phyloP scores from a whole-genome alignment of 1,140 invertebrate genomes.

The Drosophila lowei region DNA sequence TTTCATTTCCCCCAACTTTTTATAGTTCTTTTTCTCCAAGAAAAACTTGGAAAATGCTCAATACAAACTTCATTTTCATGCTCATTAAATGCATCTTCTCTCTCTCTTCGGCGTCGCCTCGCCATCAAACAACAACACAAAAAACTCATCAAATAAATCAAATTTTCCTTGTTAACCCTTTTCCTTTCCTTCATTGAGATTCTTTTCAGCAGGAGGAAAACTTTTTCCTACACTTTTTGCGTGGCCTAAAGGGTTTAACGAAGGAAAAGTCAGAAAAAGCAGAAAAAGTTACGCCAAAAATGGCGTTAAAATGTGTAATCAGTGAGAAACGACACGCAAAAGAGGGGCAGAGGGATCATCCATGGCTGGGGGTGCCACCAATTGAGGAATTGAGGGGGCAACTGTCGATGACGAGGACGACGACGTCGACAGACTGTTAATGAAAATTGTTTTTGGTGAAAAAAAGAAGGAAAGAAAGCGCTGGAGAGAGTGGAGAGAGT shows the following conservation, averaged over 20 bases:
- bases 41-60: slow-evolving; percentile 5
- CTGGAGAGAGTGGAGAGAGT: not conserved
- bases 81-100: slow-evolving; percentile 70
- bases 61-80: slow-evolving; percentile 63
- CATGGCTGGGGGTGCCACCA: slow-evolving; percentile 3
- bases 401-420: slow-evolving; percentile 49
- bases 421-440: slow-evolving; percentile 62
- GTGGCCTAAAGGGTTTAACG: slow-evolving; percentile 67
- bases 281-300: slow-evolving; percentile 67
- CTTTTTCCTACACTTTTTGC: slow-evolving; percentile 37
- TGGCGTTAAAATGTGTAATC: slow-evolving; percentile 79
- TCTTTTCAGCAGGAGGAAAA: slow-evolving; percentile 43
- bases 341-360: slow-evolving; percentile 10
- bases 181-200: slow-evolving; percentile 59
- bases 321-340: slow-evolving; percentile 60
- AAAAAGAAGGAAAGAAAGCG: slow-evolving; percentile 47
- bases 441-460: slow-evolving; percentile 70
- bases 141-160: slow-evolving; percentile 81
- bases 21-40: slow-evolving; percentile 8
- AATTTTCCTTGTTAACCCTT: slow-evolving; percentile 77
- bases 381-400: slow-evolving; percentile 32
- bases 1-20: slow-evolving; percentile 13
- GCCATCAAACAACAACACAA: slow-evolving; percentile 27
- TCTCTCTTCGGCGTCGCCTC: not conserved
- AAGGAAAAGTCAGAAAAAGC: slow-evolving; percentile 26